These are phyloP conservation scores for Origma solitaria DNA, from an alignment of 2,113 vertebrate species.

Conservation along the genomic window DNA sequence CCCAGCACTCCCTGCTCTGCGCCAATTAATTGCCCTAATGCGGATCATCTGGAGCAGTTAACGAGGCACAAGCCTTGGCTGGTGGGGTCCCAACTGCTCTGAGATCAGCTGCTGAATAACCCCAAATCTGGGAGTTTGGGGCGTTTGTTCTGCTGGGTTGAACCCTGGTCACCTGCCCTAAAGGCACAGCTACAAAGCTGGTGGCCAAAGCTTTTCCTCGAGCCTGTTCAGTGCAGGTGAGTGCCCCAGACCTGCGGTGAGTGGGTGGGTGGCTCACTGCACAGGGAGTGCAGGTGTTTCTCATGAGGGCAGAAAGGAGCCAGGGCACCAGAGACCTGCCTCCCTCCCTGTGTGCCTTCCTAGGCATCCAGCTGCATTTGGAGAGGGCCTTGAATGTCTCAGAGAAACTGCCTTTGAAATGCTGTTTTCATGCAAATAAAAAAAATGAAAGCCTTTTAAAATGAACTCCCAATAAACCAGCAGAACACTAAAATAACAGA, in stretches of 20 bases:
- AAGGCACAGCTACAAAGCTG: background rate
- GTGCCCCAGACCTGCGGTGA: background rate
- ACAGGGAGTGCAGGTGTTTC: background rate
- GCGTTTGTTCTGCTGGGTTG: background rate
- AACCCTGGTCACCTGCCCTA: background rate
- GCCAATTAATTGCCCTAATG: background rate
- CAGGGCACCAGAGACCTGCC: background rate
- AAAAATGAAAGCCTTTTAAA: background rate
- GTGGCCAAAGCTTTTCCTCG: background rate
- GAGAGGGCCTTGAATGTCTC: background rate
- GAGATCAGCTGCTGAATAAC: background rate
- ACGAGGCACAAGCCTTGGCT: background rate
- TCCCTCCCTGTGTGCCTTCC: fast-evolving
- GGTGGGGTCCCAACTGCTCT: background rate
- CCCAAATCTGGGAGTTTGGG: background rate
- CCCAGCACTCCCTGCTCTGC: too few species aligned
- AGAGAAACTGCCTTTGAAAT: background rate
- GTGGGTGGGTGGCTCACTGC: background rate
- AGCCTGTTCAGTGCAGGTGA: background rate
- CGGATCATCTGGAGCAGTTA: background rate
- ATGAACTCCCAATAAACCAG: background rate
- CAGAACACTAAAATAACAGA: background rate
- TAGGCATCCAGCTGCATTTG: background rate
- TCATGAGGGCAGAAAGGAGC: background rate
- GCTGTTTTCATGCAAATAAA: background rate